These are phyloP conservation scores for Myotis findleyi DNA, from an alignment of 2,797 vertebrate species.

Conservation along the genomic window DNA sequence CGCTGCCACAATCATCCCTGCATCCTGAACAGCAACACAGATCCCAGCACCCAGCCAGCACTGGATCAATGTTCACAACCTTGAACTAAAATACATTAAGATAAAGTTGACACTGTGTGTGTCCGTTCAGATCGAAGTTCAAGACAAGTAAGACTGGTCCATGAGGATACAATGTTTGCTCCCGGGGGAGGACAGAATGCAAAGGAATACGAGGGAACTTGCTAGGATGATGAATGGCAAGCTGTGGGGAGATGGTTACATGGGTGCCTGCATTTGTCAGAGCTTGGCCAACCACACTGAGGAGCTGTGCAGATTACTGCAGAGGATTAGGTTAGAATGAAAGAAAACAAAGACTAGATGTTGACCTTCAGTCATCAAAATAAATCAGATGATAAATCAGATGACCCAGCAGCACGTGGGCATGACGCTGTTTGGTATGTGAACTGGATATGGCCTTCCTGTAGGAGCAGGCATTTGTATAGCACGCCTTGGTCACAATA, in stretches of 20 bases:
- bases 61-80: neutral
- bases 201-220: neutral
- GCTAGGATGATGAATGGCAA: fast-evolving
- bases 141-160: neutral
- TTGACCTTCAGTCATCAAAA: neutral
- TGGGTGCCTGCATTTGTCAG: neutral
- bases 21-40: neutral
- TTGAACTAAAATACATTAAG: neutral
- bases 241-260: neutral
- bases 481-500: fast-evolving
- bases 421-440: fast-evolving
- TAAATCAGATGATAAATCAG: neutral
- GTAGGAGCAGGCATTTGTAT: neutral
- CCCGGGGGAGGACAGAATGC: neutral
- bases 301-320: neutral
- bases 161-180: neutral
- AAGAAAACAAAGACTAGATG: neutral
- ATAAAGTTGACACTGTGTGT: neutral
- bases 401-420: neutral
- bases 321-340: neutral
- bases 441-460: neutral
- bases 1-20: neutral
- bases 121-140: neutral
- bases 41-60: neutral
- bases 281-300: neutral